Percentiles rank a stretch among this genome's conserved stretches.
phyloP scores from a whole-genome alignment of 2,888 invertebrate species.

The Capitulum mitella region DNA sequence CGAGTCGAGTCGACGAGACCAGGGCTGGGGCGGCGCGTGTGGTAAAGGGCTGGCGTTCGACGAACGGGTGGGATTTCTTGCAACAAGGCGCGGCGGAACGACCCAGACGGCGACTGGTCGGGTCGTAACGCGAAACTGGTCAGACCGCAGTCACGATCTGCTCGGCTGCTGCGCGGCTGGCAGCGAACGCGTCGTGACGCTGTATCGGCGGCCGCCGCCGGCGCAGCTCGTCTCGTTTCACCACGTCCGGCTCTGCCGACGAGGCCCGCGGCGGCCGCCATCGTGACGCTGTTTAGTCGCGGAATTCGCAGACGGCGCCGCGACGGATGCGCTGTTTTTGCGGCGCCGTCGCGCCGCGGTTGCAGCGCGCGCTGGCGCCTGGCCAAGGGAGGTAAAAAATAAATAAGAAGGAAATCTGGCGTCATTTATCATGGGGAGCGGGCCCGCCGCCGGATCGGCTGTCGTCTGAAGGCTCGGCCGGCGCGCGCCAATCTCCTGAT shows the following conservation, averaged over 20 bases:
- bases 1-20: too few relatives aligned
- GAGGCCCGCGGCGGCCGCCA: not conserved
- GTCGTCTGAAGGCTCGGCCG: not conserved
- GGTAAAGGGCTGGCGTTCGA: too few relatives aligned
- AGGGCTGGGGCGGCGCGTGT: too few relatives aligned
- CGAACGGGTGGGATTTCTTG: too few relatives aligned
- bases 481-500: not conserved
- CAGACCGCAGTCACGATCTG: too few relatives aligned
- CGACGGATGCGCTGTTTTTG: slow-evolving; percentile 3
- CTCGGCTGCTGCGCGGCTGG: too few relatives aligned
- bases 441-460: not conserved
- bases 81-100: too few relatives aligned
- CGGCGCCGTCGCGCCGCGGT: not conserved
- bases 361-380: not conserved
- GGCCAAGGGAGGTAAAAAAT: not conserved
- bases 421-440: not conserved
- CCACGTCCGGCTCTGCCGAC: not conserved
- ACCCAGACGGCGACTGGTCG: too few relatives aligned
- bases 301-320: not conserved
- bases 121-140: too few relatives aligned
- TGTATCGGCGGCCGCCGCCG: not conserved
- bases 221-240: not conserved
- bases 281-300: too few relatives aligned
- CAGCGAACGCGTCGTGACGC: too few relatives aligned
- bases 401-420: slow-evolving; percentile 23